Evolutionary conservation across 2,113 vertebrate species (phyloP), one percentile per base, ranked within the genome.

Genomic region (Girardinichthys multiradiatus): DNA sequence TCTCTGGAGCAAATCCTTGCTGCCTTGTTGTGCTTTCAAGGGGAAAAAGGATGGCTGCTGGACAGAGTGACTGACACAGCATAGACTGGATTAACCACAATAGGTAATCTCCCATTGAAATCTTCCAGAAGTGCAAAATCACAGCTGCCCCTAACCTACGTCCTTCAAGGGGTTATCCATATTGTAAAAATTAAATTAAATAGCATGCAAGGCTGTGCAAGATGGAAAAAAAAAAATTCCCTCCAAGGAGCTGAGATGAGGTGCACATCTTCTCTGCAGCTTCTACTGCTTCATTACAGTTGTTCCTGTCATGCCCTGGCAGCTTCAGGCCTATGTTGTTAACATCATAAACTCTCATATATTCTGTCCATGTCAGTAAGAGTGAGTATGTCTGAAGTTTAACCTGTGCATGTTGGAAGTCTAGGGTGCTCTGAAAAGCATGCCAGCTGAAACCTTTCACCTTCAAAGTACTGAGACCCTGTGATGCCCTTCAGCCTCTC

Each of bases 1-100:
- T 84, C 80, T 88, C 86, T 82, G 79, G 70, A 91, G 89, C 87
- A 87, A 24, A 90, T 89, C 84, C 30, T 33, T 54, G 70, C 77
- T 73, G 81, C 67, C 79, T 74, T 74, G 73, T 76, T 85, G 85
- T 76, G 69, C 81, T 91, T 91, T 88, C 81, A 87, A 81, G 68
- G 31, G 51, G 39, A 27, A 70, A 71, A 75, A 72, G 75, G 74
- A 84, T 80, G 85, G 82, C 67, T 76, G 78, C 80, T 74, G 76
- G 81, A 77, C 82, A 76, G 65, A 89, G 72, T 74, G 89, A 91
- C 79, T 85, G 87, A 89, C 79, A 80, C 77, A 83, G 81, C 81
- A 68, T 59, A 57, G 77, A 48, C 80, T 78, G 76, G 79, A 86
- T 86, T 83, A 86, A 87, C 79, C 68, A 85, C 67, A 80, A 87